Conservation (phyloP, 2,888 invertebrate species). For the Venusia cambrica region DNA sequence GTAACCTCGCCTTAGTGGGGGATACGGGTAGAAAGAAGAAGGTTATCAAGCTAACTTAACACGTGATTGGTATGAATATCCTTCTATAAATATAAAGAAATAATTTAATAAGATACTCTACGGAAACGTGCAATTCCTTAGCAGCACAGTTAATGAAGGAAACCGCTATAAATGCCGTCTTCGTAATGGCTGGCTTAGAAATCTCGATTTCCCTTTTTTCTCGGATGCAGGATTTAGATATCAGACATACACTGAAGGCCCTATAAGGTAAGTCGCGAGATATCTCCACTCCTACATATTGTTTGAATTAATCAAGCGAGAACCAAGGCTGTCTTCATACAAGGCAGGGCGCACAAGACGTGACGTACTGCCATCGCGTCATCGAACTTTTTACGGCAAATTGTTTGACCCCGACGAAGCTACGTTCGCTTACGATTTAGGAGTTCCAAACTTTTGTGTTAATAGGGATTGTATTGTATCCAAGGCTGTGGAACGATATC, state of each 20-base stretch:
- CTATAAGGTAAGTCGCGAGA: slow-evolving; percentile 21
- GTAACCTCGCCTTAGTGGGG: too few species aligned
- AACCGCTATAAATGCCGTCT: slow-evolving; percentile 21
- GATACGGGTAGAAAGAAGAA: too few species aligned
- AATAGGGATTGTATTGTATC: too few species aligned
- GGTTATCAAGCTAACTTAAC: too few species aligned
- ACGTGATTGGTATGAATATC: too few species aligned
- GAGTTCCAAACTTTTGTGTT: slow-evolving; percentile 4
- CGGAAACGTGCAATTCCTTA: slow-evolving; percentile 8
- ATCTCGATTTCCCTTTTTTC: slow-evolving; percentile 27
- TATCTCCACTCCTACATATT: slow-evolving; percentile 23
- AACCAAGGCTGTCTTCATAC: slow-evolving; percentile 27
- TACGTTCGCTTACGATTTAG: slow-evolving; percentile 13
- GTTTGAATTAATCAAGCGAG: slow-evolving; percentile 25
- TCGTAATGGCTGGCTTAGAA: slow-evolving; percentile 21
- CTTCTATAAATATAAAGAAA: not conserved
- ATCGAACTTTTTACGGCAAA: slow-evolving; percentile 9
- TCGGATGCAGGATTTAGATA: slow-evolving; percentile 12
- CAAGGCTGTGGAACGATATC: too few species aligned
- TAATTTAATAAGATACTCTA: not conserved
- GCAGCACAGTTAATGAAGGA: slow-evolving; percentile 19
- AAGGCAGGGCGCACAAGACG: slow-evolving; percentile 22
- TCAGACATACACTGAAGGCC: slow-evolving; percentile 6
- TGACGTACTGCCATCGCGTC: slow-evolving; percentile 20
- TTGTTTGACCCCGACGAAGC: slow-evolving; percentile 17